Base-by-base conservation (phyloP, 2,113 vertebrate species). In the Phaethon lepturus region DNA sequence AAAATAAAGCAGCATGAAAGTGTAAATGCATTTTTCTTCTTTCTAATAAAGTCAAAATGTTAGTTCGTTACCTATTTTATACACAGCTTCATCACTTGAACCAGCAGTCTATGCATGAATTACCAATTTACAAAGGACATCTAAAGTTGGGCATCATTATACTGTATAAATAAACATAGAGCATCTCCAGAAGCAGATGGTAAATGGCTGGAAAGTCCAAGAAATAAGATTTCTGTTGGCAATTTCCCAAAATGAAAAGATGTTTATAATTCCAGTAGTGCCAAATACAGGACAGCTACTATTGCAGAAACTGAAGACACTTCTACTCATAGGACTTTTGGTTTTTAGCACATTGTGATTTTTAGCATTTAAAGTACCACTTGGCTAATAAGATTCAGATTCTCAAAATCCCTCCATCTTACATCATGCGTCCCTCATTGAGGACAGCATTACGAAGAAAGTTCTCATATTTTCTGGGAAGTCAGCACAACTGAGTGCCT, bases 171-270 rank as follows among this genome's bases (percentile, higher is more conserved):
- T 83, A 90, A 90, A 92, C 45, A 53, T 40, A 90, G 8, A 80
- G 26, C 82, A 73, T 64, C 78, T 56, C 81, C 71, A 90, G 58
- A 59, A 93, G 62, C 93, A 96, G 93, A 88, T 66, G 75, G 74
- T 31, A 92, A 96, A 92, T 45, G 82, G 93, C 49, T 93, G 58
- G 26, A 16, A 80, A 93, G 90, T 28, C 93, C 75, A 97, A 93
- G 67, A 83, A 92, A 28, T 68, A 90, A 86, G 53, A 91, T n/a
- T 86, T 92, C 69, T 92, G 53, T 18, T 83, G 93, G 63, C 73
- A 77, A 73, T 19, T 44, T 83, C 80, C 66, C 86, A 69, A 86
- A 93, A 83, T 66, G 33, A 73, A 86, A 86, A 79, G 13, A 47
- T 69, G 88, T 53, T 93, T 56, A 38, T 38, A 83, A 62, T 28